These are phyloP conservation scores for Copidosoma floridanum DNA, from an alignment of 1,140 invertebrate genomes.

Conservation along the genomic window DNA sequence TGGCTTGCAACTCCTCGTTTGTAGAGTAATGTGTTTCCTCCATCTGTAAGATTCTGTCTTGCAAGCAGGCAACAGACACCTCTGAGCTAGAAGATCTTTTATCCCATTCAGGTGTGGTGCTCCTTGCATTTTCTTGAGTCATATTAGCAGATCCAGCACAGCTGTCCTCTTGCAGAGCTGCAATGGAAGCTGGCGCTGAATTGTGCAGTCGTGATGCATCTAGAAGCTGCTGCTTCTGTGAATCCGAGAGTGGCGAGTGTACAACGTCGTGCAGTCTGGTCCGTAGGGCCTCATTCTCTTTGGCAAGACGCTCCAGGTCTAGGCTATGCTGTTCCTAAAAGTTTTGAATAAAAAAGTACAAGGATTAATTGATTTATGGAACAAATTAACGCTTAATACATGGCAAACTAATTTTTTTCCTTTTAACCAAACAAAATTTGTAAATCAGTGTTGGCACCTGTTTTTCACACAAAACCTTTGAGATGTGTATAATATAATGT, in stretches of 20 bases:
- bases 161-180: constrained; percentile 52
- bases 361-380: too few relatives aligned
- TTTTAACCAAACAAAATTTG: too few relatives aligned
- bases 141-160: constrained; percentile 42
- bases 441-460: too few relatives aligned
- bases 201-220: constrained; percentile 67
- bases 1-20: constrained; percentile 94
- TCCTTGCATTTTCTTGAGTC: constrained; percentile 62
- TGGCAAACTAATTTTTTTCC: too few relatives aligned
- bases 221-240: constrained; percentile 74
- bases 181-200: constrained; percentile 65
- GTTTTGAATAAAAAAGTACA: too few relatives aligned
- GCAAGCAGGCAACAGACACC: constrained; percentile 87
- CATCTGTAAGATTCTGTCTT: constrained; percentile 85
- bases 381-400: too few relatives aligned
- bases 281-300: constrained; percentile 73
- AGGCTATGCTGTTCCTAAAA: constrained; percentile 61
- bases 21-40: constrained; percentile 69
- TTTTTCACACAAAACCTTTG: too few relatives aligned
- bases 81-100: constrained; percentile 84
- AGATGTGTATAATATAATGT: too few relatives aligned
- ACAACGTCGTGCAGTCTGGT: constrained; percentile 73
- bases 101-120: constrained; percentile 80
- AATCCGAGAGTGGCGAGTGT: constrained; percentile 77
- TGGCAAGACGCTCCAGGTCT: constrained; percentile 66